Base-by-base conservation (phyloP, 2,797 vertebrate species). In the Aulostomus chinensis region DNA sequence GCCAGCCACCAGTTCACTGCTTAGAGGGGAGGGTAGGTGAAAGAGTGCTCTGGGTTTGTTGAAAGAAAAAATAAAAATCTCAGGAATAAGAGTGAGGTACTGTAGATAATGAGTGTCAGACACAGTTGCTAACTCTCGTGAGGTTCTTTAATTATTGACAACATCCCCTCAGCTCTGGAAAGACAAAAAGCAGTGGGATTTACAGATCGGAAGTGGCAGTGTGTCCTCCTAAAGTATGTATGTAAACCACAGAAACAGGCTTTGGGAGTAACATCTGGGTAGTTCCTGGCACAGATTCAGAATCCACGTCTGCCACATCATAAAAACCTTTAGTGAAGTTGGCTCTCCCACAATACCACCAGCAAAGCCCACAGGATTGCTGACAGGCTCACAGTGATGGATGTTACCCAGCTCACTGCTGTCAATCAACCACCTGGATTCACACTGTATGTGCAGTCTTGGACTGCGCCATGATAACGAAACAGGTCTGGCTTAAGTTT, bases 211-310 rank as follows among this genome's bases (percentile, higher is more conserved):
- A 36, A 29, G 12, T 10, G 29, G 9, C 41, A 32, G 33, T 61
- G 9, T 7, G 14, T 48, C 45, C 36, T 28, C 47, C 47, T 12
- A 2, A 18, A 16, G n/a, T 37, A 45, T 25, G n/a, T 15, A 43
- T 32, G 25, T 36, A 34, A 25, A 60, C 35, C 32, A 43, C 1
- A 52, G 49, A 69, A 54, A 56, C 55, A 55, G 21, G 34, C 70
- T 64, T n/a, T 21, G 43, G 32, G 10, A 61, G 59, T 15, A 81
- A 86, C 86, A 89, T 86, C 77, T 90, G 87, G 74, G 73, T 56
- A n/a, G 29, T 62, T 80, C 60, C 54, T 80, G 75, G 84, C 78
- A 75, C 47, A 43, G 57, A 78, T 58, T 50, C 59, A 59, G 30
- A 68, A 77, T 83, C 73, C 63, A 78, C 75, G 35, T 43, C 77